Conservation (phyloP, 2,888 invertebrate species). For the Drosophila ochracea region DNA sequence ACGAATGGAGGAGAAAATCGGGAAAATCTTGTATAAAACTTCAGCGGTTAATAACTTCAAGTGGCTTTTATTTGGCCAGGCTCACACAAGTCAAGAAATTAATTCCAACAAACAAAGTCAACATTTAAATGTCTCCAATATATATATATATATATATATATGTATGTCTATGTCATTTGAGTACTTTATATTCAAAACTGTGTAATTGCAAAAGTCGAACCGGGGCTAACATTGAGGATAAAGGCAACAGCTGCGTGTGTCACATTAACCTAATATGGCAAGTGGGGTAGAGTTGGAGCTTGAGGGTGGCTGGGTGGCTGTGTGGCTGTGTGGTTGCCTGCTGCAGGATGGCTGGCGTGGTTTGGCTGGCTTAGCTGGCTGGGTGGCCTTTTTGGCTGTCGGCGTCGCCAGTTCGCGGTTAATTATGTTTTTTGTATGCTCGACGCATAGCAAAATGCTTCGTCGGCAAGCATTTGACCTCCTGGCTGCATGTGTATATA, state of each 20-base stretch:
- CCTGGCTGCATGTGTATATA: background rate
- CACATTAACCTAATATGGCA: slow-evolving; percentile 71
- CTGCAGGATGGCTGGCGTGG: background rate
- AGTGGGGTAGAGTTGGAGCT: slow-evolving; percentile 4
- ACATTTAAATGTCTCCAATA: slow-evolving; percentile 32
- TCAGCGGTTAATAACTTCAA: background rate
- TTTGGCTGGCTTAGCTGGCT: slow-evolving; percentile 36
- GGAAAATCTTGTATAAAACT: background rate
- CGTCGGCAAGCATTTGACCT: slow-evolving; percentile 28
- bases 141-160: slow-evolving; percentile 12
- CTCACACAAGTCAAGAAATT: slow-evolving; percentile 13
- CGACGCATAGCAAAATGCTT: slow-evolving; percentile 49
- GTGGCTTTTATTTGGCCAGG: background rate
- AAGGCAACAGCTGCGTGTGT: slow-evolving; percentile 72
- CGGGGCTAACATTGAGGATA: slow-evolving; percentile 15
- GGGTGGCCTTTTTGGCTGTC: slow-evolving; percentile 39
- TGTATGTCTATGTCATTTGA: slow-evolving; percentile 53
- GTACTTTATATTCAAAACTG: slow-evolving; percentile 81
- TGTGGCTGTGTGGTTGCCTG: background rate
- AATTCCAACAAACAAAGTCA: slow-evolving; percentile 10
- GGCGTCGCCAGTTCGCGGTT: slow-evolving; percentile 69
- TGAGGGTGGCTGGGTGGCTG: background rate
- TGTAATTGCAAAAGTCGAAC: slow-evolving; percentile 75
- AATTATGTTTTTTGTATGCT: slow-evolving; percentile 78
- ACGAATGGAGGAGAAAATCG: background rate